Conservation (phyloP, 2,888 invertebrate species). For the Acholoe squamosa region DNA sequence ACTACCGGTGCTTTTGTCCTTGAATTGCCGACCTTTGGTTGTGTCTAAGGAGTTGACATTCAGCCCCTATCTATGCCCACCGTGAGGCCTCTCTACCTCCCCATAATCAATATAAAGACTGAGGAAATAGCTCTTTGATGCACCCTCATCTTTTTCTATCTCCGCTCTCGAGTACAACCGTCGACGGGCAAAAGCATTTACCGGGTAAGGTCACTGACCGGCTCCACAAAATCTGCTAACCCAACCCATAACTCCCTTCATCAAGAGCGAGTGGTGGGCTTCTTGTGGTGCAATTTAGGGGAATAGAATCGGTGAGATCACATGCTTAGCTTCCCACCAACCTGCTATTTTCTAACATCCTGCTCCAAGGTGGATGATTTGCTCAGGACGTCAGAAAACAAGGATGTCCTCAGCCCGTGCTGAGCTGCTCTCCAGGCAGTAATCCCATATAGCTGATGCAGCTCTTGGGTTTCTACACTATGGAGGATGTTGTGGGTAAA, state of each 20-base stretch:
- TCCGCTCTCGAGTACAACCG: not conserved
- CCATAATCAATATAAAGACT: constrained; percentile 31
- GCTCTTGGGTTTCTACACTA: not conserved
- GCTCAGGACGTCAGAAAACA: not conserved
- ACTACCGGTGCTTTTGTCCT: constrained; percentile 1
- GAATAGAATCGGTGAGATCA: no score
- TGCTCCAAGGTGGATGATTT: not conserved
- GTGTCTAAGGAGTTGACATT: constrained; percentile 4
- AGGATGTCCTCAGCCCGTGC: not conserved
- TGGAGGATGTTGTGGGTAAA: not conserved
- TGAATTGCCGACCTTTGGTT: not conserved
- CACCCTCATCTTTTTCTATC: not conserved
- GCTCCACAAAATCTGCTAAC: not conserved
- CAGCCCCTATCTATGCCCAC: constrained; percentile 13
- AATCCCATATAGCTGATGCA: not conserved
- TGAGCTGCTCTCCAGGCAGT: no score
- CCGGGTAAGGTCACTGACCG: not conserved
- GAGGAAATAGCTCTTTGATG: not conserved
- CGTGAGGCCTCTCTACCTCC: not conserved
- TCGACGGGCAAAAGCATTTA: not conserved
- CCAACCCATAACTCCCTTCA: not conserved
- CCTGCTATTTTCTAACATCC: no score
- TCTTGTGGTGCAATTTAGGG: not conserved
- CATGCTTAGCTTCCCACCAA: no score
- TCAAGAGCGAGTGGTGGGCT: not conserved